Evolutionary conservation across 2,797 vertebrate genomes (phyloP), one percentile per base, ranked within the genome.

Genomic region (Valencia hispanica): DNA sequence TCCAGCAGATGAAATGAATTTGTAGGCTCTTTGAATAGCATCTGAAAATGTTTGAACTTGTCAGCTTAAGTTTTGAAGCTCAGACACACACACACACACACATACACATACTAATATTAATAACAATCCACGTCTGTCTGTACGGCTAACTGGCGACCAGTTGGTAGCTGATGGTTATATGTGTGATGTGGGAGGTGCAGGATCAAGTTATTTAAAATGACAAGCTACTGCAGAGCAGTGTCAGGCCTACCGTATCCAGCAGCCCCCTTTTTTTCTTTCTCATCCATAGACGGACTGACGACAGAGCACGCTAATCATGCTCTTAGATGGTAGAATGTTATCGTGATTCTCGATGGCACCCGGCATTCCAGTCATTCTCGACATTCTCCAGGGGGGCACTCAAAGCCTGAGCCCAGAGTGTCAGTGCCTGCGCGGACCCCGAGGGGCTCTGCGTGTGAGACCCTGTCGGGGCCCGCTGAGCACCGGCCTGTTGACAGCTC

Each of bases 401-500:
- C 66, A 41, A 76, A 72, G 74, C 78, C 73, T 55, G 73, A 81
- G 80, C 20, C 0, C 32, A 34, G 81, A 89, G 89, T 78, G 87
- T 78, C 50, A 68, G 75, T 84, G 90, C 82, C 84, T 90, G 84
- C n/a, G 82, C 32, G 75, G 89, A 89, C 85, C 88, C 85, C 71
- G 51, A 79, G 82, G 86, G 84, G 82, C 85, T 88, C 84, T 22
- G 76, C 78, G 70, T 80, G 84, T 88, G 96, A 95, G 96, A 94
- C 78, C 2, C 51, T n/a, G 81, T 68, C 76, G 61, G 74, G 87
- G 92, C 92, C 94, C 89, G 94, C 96, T 95, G 96, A 95, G 96
- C 94, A 27, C 94, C 89, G 93, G 94, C 84, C 94, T 94, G 96
- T 95, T 96, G 97, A 98, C 97, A 97, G 96, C 91, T 96, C 93